phyloP scores from a whole-genome alignment of 2,888 invertebrate genomes.

The Drosophila recens region DNA sequence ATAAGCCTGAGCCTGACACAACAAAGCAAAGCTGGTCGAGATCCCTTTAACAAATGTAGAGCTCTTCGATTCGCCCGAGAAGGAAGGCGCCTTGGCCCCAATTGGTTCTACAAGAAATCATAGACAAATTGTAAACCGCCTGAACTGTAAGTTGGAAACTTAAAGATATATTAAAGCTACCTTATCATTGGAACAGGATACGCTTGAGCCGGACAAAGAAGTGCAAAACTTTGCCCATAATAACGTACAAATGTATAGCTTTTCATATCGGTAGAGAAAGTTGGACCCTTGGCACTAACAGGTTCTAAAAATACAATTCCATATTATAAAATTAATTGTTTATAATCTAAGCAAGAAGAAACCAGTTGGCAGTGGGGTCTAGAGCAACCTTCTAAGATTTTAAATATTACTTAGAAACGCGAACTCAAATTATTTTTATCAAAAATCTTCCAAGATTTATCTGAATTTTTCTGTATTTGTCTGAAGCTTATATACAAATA shows the following conservation, averaged over 20 bases:
- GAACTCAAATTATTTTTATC: too few relatives aligned
- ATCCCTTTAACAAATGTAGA: conserved; percentile 86
- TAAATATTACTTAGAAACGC: too few relatives aligned
- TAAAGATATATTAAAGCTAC: conserved; percentile 84
- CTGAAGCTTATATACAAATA: too few relatives aligned
- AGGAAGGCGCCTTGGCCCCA: conserved; percentile 87
- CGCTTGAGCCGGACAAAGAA: conserved; percentile 90
- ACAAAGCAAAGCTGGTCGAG: conserved; percentile 86
- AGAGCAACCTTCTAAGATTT: too few relatives aligned
- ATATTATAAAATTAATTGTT: neutral
- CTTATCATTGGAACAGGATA: conserved; percentile 90
- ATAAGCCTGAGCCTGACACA: conserved; percentile 89
- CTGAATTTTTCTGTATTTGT: too few relatives aligned
- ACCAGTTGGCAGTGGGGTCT: conserved; percentile 75
- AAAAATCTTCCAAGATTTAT: too few relatives aligned
- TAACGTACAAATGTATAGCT: conserved; percentile 83
- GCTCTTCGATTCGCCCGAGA: conserved; percentile 87
- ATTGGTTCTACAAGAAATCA: conserved; percentile 86
- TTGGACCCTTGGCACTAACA: conserved; percentile 86
- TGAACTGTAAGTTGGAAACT: neutral
- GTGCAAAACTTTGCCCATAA: conserved; percentile 86
- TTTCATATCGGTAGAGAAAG: conserved; percentile 79
- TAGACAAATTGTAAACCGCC: conserved; percentile 15
- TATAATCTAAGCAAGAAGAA: neutral
- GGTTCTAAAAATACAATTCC: conserved; percentile 85